phyloP scores from a whole-genome alignment of 2,113 vertebrate species.

The Oncorhynchus keta region DNA sequence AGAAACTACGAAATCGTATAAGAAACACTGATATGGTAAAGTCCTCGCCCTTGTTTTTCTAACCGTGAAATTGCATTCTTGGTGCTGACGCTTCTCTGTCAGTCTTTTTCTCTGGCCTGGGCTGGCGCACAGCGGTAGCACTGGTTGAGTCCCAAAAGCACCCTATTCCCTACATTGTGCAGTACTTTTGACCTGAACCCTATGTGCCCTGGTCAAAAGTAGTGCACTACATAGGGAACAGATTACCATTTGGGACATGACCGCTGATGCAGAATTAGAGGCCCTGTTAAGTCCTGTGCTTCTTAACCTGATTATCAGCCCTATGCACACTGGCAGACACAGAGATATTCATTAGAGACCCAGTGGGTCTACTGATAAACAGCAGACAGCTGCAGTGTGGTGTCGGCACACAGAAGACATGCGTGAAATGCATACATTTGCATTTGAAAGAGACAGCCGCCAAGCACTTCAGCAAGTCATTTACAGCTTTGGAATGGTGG shows the following conservation, averaged over 20 bases:
- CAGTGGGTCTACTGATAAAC: constrained; percentile 76
- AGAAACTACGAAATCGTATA: too few relatives aligned
- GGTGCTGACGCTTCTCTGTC: constrained; percentile 1
- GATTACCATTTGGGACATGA: not conserved
- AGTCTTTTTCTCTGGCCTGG: constrained; percentile 54
- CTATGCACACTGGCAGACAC: constrained; percentile 71
- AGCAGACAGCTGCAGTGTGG: constrained; percentile 72
- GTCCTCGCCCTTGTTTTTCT: not conserved
- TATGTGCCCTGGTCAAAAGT: too few relatives aligned
- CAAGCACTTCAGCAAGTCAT: constrained; percentile 62
- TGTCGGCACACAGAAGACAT: constrained; percentile 54
- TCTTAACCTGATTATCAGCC: constrained; percentile 80
- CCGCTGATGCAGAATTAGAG: constrained; percentile 67
- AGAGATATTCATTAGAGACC: constrained; percentile 79
- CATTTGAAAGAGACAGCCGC: constrained; percentile 72
- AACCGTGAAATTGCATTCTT: constrained; percentile 11
- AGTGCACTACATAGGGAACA: too few relatives aligned
- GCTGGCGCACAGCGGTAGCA: constrained; percentile 61
- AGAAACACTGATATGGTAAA: too few relatives aligned
- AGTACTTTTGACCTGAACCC: too few relatives aligned
- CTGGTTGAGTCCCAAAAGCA: too few relatives aligned
- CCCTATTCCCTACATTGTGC: too few relatives aligned
- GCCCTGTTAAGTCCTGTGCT: constrained; percentile 75
- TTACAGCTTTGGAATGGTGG: constrained; percentile 31
- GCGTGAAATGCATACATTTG: constrained; percentile 64